Percentiles rank a stretch among this genome's conserved stretches.
phyloP scores from a whole-genome alignment of 2,797 vertebrate species.

The Argentina silus region DNA sequence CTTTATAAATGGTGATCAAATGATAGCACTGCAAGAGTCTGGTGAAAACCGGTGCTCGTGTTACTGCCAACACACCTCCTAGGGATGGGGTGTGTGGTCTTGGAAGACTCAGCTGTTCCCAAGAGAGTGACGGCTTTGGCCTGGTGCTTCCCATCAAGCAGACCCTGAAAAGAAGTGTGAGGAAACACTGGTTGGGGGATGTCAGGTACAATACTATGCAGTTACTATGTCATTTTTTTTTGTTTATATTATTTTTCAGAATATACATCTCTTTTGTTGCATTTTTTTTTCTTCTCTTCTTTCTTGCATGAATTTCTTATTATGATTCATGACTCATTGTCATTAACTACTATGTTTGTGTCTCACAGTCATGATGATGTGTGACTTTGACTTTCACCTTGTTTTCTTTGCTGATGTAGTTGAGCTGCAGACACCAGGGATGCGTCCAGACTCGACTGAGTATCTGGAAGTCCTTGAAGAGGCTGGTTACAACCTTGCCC shows the following conservation, averaged over 20 bases:
- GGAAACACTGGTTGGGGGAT: neutral
- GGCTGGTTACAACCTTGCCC: conserved; percentile 54
- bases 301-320: too few species aligned
- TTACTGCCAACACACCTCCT: conserved; percentile 40
- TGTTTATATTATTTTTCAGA: too few species aligned
- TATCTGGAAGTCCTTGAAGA: conserved; percentile 96
- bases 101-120: conserved; percentile 2
- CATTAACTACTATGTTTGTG: too few species aligned
- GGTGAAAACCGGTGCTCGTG: too few species aligned
- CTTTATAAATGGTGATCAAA: neutral
- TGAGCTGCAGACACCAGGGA: conserved; percentile 95
- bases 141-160: conserved; percentile 34
- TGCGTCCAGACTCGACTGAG: conserved; percentile 95
- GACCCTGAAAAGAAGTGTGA: conserved; percentile 17
- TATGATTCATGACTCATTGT: too few species aligned
- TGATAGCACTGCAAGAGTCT: neutral
- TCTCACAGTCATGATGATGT: too few species aligned
- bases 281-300: too few species aligned
- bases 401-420: conserved; percentile 85
- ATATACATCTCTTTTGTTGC: too few species aligned
- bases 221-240: too few species aligned
- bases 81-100: neutral
- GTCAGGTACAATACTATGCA: too few species aligned
- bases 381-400: conserved; percentile 77
- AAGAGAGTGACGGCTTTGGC: conserved; percentile 1